Conservation (phyloP, 1,140 invertebrate genomes). For the Aplysia californica region DNA sequence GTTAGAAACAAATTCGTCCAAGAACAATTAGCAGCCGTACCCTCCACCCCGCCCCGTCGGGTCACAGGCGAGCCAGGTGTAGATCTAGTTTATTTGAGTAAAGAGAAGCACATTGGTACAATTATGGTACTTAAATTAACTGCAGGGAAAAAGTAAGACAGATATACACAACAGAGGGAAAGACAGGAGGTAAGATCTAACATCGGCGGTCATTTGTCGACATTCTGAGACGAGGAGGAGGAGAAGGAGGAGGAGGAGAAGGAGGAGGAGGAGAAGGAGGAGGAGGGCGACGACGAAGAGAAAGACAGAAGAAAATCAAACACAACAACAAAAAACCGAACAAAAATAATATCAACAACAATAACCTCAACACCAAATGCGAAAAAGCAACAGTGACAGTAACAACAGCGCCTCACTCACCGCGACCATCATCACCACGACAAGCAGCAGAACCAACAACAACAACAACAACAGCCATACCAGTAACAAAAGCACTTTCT, state of each 20-base stretch:
- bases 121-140: no score
- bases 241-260: neutral
- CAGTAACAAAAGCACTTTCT: no score
- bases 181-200: neutral
- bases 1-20: neutral
- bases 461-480: neutral
- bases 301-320: neutral
- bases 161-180: neutral
- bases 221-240: no score
- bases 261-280: neutral
- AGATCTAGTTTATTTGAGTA: neutral
- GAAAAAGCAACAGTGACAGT: neutral
- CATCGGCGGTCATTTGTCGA: no score
- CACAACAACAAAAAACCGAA: neutral
- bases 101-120: no score
- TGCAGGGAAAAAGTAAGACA: no score
- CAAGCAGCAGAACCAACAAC: no score
- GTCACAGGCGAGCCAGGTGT: neutral
- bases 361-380: no score
- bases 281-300: neutral
- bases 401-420: neutral
- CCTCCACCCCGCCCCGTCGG: neutral
- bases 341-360: no score
- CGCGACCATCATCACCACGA: neutral
- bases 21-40: neutral